phyloP scores from a whole-genome alignment of 2,797 vertebrate genomes.

The Eospalax fontanierii region DNA sequence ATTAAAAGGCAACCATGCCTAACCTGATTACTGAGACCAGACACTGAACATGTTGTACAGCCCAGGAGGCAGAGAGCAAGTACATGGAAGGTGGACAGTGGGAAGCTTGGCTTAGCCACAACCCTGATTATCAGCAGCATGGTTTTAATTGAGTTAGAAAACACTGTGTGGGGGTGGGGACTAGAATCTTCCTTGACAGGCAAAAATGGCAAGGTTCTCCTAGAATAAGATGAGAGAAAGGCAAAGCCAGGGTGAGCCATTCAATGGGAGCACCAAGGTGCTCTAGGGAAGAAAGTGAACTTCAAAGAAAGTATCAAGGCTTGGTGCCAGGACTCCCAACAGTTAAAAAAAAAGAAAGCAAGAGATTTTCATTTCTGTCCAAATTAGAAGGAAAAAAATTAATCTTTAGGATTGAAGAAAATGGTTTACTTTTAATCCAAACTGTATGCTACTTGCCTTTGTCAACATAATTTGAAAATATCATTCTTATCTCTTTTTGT shows the following conservation, averaged over 20 bases:
- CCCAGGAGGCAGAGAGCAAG: not conserved
- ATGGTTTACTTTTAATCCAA: conserved; percentile 52
- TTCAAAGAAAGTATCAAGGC: not conserved
- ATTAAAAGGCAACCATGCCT: conserved; percentile 69
- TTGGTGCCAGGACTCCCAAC: not conserved
- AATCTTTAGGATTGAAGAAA: not conserved
- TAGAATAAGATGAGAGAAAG: not conserved
- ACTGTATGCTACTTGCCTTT: conserved; percentile 21
- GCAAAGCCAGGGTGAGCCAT: not conserved
- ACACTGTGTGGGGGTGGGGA: not conserved
- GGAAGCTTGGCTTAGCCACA: not conserved
- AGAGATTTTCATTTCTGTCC: not conserved
- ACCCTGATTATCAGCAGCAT: not conserved
- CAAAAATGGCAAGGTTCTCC: not conserved
- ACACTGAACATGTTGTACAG: not conserved
- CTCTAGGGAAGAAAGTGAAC: not conserved
- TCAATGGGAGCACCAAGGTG: not conserved
- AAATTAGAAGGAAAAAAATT: not conserved
- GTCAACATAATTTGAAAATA: not conserved
- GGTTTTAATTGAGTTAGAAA: conserved; percentile 66
- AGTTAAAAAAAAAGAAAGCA: not conserved
- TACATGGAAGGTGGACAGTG: no score
- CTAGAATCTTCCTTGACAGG: not conserved
- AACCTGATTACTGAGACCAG: conserved; percentile 76
- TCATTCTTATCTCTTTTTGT: not conserved